Conservation (phyloP, 2,797 vertebrate species). For the Fistularia tabacaria region DNA sequence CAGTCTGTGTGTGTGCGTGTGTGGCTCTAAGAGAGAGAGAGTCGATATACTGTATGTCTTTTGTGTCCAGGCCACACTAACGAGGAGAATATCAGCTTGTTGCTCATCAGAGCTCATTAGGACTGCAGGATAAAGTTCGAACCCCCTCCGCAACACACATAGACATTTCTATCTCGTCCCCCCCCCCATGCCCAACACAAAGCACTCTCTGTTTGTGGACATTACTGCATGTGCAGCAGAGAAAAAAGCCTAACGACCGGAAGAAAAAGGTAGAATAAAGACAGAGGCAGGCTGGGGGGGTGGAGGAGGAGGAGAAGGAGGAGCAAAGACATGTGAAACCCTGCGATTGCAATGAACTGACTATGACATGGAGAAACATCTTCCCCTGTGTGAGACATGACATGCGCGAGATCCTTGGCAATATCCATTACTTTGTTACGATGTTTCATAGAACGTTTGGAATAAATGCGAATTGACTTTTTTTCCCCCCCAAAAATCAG, state of each 20-base stretch:
- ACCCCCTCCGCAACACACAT: slow-evolving; percentile 25
- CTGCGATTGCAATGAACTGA: slow-evolving; percentile 19
- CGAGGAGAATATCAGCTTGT: slow-evolving; percentile 64
- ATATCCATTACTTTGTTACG: too few relatives aligned
- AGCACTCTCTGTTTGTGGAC: slow-evolving; percentile 66
- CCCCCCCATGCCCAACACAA: slow-evolving; percentile 52
- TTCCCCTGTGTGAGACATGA: slow-evolving; percentile 5
- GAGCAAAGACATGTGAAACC: slow-evolving; percentile 21
- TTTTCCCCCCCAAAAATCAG: too few relatives aligned
- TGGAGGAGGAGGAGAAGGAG: slow-evolving; percentile 9
- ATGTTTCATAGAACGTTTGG: too few relatives aligned
- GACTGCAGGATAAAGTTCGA: slow-evolving; percentile 51
- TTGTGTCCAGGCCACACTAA: slow-evolving; percentile 62
- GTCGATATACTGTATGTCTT: slow-evolving; percentile 24
- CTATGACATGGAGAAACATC: slow-evolving; percentile 11
- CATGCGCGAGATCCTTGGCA: too few relatives aligned
- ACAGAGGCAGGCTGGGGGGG: slow-evolving; percentile 2
- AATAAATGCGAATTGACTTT: too few relatives aligned
- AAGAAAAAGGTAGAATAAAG: slow-evolving; percentile 59
- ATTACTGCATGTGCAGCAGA: slow-evolving; percentile 53
- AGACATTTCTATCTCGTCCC: slow-evolving; percentile 9
- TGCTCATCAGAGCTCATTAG: slow-evolving; percentile 74
- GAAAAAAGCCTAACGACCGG: slow-evolving; percentile 60
- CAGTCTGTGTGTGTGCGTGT: slow-evolving; percentile 1
- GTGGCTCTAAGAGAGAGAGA: too few relatives aligned